Conservation (phyloP, 1,140 invertebrate species). For the Chrysopa pallens region DNA sequence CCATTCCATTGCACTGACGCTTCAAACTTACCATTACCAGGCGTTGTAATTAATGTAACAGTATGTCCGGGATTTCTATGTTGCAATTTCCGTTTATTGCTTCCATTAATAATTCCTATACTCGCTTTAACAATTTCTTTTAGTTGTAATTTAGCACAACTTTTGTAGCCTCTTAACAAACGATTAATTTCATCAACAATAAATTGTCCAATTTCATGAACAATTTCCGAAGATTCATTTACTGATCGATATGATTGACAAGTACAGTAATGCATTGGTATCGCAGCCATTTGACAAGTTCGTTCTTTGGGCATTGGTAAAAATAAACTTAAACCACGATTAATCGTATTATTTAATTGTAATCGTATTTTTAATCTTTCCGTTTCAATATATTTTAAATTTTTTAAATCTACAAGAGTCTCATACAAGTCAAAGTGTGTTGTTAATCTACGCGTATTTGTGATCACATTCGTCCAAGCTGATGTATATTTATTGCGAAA, state of each 20-base stretch:
- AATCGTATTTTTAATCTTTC: constrained; percentile 11
- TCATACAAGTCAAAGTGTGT: constrained; percentile 71
- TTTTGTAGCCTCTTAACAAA: constrained; percentile 31
- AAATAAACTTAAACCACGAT: constrained; percentile 58
- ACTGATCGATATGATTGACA: constrained; percentile 44
- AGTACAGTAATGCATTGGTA: constrained; percentile 69
- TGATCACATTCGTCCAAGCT: constrained; percentile 42
- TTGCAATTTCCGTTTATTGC: constrained; percentile 19
- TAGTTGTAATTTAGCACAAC: constrained; percentile 37
- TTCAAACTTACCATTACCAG: constrained; percentile 56
- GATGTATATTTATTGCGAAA: constrained; percentile 41
- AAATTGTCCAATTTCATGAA: constrained; percentile 27
- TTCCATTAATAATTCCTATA: constrained; percentile 24
- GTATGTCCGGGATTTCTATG: constrained; percentile 36
- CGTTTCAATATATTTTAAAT: constrained; percentile 21
- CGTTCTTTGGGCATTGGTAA: constrained; percentile 45
- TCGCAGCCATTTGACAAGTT: constrained; percentile 54
- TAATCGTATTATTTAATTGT: constrained; percentile 15
- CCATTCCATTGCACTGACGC: constrained; percentile 36
- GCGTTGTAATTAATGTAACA: constrained; percentile 41
- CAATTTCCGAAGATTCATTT: constrained; percentile 23
- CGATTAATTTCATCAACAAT: constrained; percentile 43
- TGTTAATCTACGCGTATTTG: constrained; percentile 54
- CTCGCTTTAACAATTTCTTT: constrained; percentile 32
- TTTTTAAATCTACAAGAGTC: constrained; percentile 40